phyloP scores from a whole-genome alignment of 2,113 vertebrate genomes.

The Excalfactoria chinensis region DNA sequence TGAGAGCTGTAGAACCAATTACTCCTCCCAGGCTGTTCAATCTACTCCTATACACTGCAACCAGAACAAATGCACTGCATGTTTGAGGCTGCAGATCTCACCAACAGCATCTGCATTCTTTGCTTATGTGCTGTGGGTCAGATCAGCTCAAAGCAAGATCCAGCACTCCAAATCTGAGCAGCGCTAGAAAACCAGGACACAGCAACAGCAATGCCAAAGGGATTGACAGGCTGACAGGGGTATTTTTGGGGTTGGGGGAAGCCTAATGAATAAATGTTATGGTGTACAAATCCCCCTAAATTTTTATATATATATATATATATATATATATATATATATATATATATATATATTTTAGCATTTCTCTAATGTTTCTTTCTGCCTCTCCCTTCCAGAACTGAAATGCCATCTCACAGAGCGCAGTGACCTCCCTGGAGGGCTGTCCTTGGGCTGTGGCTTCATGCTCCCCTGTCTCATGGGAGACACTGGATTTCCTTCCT shows the following conservation, averaged over 20 bases:
- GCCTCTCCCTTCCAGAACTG: conserved; percentile 3
- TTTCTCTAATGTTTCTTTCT: not conserved
- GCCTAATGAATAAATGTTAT: not conserved
- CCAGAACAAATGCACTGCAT: not conserved
- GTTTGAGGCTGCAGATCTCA: not conserved
- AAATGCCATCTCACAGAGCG: not conserved
- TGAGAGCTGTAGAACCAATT: not conserved
- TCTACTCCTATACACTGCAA: not conserved
- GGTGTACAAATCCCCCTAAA: not conserved
- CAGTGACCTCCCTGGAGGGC: not conserved
- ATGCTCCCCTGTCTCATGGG: not conserved
- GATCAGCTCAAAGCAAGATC: not conserved
- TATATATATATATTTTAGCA: not conserved
- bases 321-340: too few species aligned
- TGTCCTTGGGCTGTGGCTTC: not conserved
- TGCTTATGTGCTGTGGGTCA: not conserved
- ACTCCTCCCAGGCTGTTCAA: accelerated
- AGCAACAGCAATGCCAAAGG: not conserved
- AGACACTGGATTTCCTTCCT: not conserved
- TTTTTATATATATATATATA: too few species aligned
- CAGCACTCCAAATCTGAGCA: not conserved
- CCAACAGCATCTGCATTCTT: not conserved
- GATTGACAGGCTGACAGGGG: not conserved
- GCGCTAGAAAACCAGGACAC: not conserved
- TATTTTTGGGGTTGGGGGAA: not conserved